Evolutionary conservation across 2,888 invertebrate species (phyloP).

Genomic region (Sipha maydis): DNA sequence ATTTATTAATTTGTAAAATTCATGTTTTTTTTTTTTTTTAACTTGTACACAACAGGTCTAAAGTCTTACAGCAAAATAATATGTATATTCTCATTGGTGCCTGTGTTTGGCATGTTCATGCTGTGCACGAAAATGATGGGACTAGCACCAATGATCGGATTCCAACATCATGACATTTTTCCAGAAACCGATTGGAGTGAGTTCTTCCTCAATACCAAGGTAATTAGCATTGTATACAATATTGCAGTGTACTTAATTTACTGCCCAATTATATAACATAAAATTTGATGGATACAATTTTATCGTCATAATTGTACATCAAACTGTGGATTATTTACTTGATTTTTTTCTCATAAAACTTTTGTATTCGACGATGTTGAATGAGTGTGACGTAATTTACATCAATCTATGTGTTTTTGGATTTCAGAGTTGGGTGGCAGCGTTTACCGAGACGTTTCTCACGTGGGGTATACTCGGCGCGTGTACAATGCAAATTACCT

Average conservation of each 20-base stretch:
- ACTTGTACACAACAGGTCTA: conserved; percentile 70
- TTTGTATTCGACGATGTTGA: background rate
- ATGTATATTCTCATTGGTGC: conserved; percentile 81
- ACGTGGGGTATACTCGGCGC: conserved; percentile 88
- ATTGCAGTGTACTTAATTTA: too few relatives aligned
- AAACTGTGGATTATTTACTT: too few relatives aligned
- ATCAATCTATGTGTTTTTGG: background rate
- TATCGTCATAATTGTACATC: too few relatives aligned
- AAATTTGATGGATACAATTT: too few relatives aligned
- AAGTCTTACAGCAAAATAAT: conserved; percentile 86
- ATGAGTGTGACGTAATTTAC: background rate
- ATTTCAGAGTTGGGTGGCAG: conserved; percentile 86
- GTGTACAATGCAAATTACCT: conserved; percentile 82
- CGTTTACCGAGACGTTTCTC: conserved; percentile 87
- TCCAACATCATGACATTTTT: conserved; percentile 75
- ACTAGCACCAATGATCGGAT: conserved; percentile 71
- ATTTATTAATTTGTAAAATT: background rate
- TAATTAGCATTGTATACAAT: conserved; percentile 66
- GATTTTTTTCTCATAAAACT: too few relatives aligned
- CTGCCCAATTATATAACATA: too few relatives aligned
- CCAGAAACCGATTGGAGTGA: conserved; percentile 84
- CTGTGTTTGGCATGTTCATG: conserved; percentile 79
- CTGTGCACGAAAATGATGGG: conserved; percentile 80
- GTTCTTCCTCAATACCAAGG: conserved; percentile 85
- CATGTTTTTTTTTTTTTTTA: background rate